A percentile compares a stretch with the other conserved stretches of the same genome.
These are phyloP conservation scores for Brachionus calyciflorus DNA, from an alignment of 1,140 invertebrate species.

Conservation along the genomic window DNA sequence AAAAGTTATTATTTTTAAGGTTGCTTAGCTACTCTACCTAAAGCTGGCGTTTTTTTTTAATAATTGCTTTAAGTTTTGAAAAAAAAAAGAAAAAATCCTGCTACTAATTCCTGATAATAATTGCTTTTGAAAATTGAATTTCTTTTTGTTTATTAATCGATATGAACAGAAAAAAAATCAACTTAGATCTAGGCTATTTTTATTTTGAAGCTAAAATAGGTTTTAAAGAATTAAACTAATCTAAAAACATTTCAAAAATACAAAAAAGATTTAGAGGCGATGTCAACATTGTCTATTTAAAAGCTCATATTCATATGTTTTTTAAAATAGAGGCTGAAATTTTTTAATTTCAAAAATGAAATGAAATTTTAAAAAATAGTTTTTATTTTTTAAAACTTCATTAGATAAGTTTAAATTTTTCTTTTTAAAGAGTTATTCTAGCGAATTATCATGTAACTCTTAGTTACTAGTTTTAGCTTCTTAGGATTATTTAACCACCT, in stretches of 20 bases:
- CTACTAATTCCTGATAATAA: constrained; percentile 33
- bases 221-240: background rate
- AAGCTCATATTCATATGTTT: background rate
- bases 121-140: background rate
- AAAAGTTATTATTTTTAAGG: constrained; percentile 21
- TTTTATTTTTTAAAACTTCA: too few species aligned
- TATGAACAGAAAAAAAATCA: too few species aligned
- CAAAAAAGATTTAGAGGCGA: too few species aligned
- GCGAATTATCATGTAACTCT: constrained; percentile 30
- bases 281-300: constrained; percentile 28
- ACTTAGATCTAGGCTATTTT: constrained; percentile 16
- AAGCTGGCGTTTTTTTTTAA: constrained; percentile 13
- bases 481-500: too few species aligned
- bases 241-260: background rate
- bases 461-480: background rate
- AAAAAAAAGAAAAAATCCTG: background rate
- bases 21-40: constrained; percentile 42
- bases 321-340: background rate
- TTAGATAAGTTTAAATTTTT: too few species aligned
- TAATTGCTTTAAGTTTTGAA: constrained; percentile 9
- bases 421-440: too few species aligned
- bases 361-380: too few species aligned
- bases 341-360: too few species aligned
- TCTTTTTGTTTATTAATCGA: background rate
- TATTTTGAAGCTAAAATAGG: too few species aligned